Conservation (phyloP, 2,888 invertebrate genomes). For the Nymphalis polychloros region DNA sequence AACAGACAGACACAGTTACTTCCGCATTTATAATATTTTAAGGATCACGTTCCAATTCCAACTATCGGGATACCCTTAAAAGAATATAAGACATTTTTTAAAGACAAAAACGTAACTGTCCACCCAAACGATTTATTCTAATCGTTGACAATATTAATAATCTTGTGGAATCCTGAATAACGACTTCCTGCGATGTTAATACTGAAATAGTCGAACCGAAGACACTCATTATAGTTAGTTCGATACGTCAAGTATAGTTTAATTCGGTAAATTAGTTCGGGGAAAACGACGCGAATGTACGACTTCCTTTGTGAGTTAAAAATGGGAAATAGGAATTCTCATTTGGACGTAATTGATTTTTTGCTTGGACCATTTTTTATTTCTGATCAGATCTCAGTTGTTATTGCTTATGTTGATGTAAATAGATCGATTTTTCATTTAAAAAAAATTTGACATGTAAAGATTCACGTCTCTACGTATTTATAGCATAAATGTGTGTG, state of each 20-base stretch:
- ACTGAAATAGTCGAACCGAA: constrained; percentile 46
- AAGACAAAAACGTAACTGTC: constrained; percentile 27
- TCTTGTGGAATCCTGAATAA: constrained; percentile 53
- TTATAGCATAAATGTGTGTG: no score
- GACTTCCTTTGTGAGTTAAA: constrained; percentile 69
- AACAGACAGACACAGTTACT: no score
- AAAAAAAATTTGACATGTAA: no score
- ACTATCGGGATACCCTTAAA: constrained; percentile 27
- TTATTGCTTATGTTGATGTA: no score
- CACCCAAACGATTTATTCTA: constrained; percentile 35
- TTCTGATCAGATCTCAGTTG: no score
- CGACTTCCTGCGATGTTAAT: constrained; percentile 60
- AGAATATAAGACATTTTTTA: constrained; percentile 16
- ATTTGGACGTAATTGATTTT: background rate
- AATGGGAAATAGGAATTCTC: constrained; percentile 52
- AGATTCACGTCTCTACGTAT: no score
- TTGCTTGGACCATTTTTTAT: no score
- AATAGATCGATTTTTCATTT: no score
- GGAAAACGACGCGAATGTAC: constrained; percentile 60
- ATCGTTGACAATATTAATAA: constrained; percentile 45
- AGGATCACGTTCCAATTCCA: constrained; percentile 14
- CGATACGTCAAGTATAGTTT: constrained; percentile 61
- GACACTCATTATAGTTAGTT: constrained; percentile 34
- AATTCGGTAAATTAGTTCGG: constrained; percentile 72
- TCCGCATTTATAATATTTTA: no score